These are phyloP conservation scores for Poicephalus meyeri DNA, from an alignment of 2,113 vertebrate genomes.

Conservation along the genomic window DNA sequence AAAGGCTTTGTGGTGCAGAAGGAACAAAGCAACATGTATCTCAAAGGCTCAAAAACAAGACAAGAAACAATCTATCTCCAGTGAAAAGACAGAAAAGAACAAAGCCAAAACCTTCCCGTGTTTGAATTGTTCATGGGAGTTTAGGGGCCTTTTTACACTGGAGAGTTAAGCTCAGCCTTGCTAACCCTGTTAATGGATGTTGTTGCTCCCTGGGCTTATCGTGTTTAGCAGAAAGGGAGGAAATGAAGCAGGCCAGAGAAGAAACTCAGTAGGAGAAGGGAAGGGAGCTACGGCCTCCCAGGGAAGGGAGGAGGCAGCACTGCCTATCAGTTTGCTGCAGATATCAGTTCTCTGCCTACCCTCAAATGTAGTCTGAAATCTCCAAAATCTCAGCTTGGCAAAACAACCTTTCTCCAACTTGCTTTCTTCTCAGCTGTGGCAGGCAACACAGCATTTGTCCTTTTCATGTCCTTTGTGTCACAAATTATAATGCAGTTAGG, in stretches of 20 bases:
- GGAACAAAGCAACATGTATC: neutral
- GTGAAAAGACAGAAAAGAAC: neutral
- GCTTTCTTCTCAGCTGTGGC: neutral
- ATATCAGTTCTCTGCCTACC: neutral
- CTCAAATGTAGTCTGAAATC: neutral
- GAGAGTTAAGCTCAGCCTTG: neutral
- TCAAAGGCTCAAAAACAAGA: neutral
- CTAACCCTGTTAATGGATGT: neutral
- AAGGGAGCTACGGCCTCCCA: neutral
- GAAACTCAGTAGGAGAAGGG: neutral
- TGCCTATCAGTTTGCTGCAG: slow-evolving; percentile 8
- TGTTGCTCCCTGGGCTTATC: slow-evolving; percentile 8
- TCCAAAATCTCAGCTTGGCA: neutral
- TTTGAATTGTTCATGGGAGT: neutral
- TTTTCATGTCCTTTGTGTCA: neutral
- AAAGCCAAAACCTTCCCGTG: neutral
- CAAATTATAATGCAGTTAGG: neutral
- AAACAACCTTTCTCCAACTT: neutral
- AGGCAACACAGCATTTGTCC: neutral
- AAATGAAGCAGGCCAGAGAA: neutral
- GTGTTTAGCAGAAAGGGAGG: neutral
- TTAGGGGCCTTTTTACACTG: neutral
- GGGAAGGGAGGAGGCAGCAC: neutral
- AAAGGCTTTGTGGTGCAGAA: neutral
- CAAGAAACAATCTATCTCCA: neutral